A percentile compares a stretch with the other conserved stretches of the same genome.
phyloP scores from a whole-genome alignment of 2,113 vertebrate species.

The Fregata magnificens region DNA sequence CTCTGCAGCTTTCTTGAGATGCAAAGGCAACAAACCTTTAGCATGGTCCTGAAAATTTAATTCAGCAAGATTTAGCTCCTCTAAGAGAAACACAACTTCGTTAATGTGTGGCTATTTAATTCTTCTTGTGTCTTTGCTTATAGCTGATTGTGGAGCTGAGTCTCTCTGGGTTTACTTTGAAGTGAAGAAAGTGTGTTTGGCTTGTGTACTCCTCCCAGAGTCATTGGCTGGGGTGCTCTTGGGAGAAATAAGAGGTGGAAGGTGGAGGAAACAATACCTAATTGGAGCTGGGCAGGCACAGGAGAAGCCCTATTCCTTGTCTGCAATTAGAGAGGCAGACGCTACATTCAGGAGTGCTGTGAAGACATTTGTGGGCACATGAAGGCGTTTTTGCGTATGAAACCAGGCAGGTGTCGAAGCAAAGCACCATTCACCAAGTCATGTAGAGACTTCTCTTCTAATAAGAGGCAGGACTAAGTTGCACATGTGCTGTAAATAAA shows the following conservation, averaged over 20 bases:
- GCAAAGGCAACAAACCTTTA: not conserved
- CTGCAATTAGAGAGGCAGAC: not conserved
- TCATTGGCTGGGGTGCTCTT: not conserved
- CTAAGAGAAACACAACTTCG: not conserved
- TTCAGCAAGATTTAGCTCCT: not conserved
- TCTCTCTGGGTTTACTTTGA: not conserved
- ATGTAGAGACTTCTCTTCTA: not conserved
- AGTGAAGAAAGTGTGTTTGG: not conserved
- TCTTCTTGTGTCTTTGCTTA: not conserved
- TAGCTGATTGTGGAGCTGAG: not conserved
- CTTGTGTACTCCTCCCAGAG: not conserved
- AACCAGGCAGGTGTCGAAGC: not conserved
- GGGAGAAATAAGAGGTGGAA: not conserved
- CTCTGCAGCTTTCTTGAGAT: not conserved
- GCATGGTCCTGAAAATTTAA: not conserved
- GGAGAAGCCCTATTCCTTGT: not conserved
- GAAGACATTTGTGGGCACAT: not conserved
- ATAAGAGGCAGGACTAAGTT: not conserved
- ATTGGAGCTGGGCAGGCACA: not conserved
- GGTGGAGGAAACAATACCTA: not conserved
- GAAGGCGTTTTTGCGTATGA: not conserved
- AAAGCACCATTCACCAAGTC: not conserved
- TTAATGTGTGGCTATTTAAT: not conserved
- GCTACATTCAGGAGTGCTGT: not conserved
- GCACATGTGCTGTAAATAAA: not conserved